Evolutionary conservation across 2,888 invertebrate genomes (phyloP).

Genomic region (Bembecia ichneumoniformis): DNA sequence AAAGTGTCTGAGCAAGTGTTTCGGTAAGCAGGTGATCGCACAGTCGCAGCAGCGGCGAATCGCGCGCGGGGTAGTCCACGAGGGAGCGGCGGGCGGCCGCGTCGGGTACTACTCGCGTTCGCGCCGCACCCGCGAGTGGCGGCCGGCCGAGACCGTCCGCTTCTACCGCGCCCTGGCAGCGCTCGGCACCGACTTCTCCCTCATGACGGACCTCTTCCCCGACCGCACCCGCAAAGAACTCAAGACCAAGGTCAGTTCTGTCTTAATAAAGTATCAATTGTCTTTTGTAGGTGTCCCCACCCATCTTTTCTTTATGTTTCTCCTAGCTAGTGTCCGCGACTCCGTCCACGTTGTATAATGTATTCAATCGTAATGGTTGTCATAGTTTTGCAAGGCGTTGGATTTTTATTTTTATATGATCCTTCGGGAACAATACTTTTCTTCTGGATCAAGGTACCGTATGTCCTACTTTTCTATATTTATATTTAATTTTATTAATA

Average conservation of each 20-base stretch:
- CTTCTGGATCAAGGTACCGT: too few relatives aligned
- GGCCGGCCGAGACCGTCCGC: constrained; percentile 83
- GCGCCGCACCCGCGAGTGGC: constrained; percentile 82
- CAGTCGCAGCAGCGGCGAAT: constrained; percentile 78
- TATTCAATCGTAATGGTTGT: too few relatives aligned
- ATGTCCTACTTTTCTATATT: too few relatives aligned
- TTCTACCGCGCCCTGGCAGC: constrained; percentile 92
- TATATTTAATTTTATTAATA: too few relatives aligned
- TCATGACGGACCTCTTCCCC: constrained; percentile 89
- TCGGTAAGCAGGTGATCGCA: constrained; percentile 73
- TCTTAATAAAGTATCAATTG: too few relatives aligned
- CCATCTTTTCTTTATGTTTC: too few relatives aligned
- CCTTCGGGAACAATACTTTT: too few relatives aligned
- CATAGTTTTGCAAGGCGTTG: too few relatives aligned
- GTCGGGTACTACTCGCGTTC: constrained; percentile 78
- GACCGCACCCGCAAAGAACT: constrained; percentile 84
- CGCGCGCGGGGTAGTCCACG: constrained; percentile 74
- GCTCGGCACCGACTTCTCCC: constrained; percentile 92
- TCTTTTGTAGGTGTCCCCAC: too few relatives aligned
- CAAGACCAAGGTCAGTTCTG: constrained; percentile 78
- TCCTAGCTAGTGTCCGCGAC: too few relatives aligned
- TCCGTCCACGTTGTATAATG: too few relatives aligned
- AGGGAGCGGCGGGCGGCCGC: constrained; percentile 70
- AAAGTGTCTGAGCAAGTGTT: constrained; percentile 63
- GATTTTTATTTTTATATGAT: too few relatives aligned